These are phyloP conservation scores for Rissa tridactyla DNA, from an alignment of 2,113 vertebrate genomes.

Conservation along the genomic window DNA sequence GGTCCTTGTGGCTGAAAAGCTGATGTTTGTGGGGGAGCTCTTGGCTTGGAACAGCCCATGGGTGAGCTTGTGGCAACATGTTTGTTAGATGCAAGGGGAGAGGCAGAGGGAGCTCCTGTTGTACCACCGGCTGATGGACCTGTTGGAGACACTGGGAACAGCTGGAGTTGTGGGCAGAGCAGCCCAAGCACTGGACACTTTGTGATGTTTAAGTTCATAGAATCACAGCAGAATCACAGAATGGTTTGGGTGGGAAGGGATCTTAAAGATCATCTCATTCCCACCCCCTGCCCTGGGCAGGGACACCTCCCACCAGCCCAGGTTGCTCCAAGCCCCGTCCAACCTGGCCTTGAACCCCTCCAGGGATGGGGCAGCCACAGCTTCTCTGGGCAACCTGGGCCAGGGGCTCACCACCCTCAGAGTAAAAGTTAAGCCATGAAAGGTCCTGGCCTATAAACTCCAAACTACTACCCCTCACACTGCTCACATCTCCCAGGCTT, in stretches of 20 bases:
- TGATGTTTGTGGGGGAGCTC: background rate
- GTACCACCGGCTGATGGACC: accelerated
- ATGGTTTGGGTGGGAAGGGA: background rate
- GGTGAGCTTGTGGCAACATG: background rate
- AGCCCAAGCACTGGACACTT: background rate
- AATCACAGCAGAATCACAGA: background rate
- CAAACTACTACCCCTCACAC: background rate
- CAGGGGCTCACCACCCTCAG: background rate
- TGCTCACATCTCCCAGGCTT: background rate
- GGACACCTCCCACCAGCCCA: background rate
- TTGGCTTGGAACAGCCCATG: background rate
- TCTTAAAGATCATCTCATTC: background rate
- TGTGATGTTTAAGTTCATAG: background rate
- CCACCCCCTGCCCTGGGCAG: background rate
- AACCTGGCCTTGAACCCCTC: background rate
- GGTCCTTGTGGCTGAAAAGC: background rate
- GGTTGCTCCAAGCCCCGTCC: background rate
- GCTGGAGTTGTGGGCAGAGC: background rate
- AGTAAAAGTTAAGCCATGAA: too few relatives aligned
- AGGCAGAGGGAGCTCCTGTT: background rate
- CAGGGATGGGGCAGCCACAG: background rate
- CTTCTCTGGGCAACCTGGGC: background rate
- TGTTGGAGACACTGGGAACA: accelerated
- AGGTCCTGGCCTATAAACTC: background rate
- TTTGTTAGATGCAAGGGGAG: background rate